These are phyloP conservation scores for Melanotus villosus DNA, from an alignment of 2,888 invertebrate species.

Conservation along the genomic window DNA sequence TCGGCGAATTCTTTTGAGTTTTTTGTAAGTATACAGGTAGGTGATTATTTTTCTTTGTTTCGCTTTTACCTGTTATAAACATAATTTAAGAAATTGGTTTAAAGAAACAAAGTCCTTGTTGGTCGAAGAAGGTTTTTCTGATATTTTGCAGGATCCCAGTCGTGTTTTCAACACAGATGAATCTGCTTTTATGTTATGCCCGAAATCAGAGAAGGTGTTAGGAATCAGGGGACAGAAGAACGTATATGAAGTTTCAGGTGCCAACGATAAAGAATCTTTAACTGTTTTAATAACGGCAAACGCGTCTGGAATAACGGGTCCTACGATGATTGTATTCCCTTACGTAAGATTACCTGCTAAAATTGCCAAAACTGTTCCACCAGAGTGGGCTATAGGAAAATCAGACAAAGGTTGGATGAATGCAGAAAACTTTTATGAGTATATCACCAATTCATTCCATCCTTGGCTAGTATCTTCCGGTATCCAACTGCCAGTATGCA, in stretches of 20 bases:
- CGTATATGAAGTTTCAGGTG: background rate
- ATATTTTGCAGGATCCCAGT: background rate
- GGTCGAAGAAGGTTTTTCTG: background rate
- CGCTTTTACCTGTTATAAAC: too few species aligned
- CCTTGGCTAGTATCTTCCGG: background rate
- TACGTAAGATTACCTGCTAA: background rate
- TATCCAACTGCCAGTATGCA: conserved; percentile 56
- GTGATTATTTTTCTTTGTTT: too few species aligned
- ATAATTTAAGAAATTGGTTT: background rate
- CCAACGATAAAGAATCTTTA: background rate
- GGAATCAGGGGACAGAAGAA: background rate
- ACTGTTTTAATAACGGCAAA: background rate
- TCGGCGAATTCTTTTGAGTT: too few species aligned
- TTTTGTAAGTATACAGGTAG: too few species aligned
- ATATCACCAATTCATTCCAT: too few species aligned
- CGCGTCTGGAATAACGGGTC: background rate
- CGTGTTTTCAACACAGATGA: background rate
- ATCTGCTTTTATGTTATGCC: background rate
- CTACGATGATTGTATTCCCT: background rate
- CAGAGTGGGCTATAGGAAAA: background rate
- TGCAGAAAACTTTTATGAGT: too few species aligned
- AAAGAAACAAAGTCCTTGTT: background rate
- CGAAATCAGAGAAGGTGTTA: background rate
- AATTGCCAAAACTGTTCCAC: background rate
- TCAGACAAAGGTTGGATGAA: too few species aligned